Percentiles rank a stretch among this genome's conserved stretches.
These are phyloP conservation scores for Diarsia dahlii DNA, from an alignment of 2,888 invertebrate species.

Conservation along the genomic window DNA sequence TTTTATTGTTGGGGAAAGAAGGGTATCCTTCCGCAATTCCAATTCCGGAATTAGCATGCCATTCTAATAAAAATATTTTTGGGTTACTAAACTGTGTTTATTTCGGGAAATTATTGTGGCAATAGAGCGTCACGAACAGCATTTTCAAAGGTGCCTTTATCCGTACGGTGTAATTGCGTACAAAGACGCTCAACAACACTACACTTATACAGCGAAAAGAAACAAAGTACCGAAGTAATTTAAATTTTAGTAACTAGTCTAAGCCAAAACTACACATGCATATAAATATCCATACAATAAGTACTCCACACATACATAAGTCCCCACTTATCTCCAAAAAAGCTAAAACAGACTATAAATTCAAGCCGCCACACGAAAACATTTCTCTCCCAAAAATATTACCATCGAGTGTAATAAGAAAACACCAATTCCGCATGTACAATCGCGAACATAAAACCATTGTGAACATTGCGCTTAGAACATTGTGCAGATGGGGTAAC, in stretches of 20 bases:
- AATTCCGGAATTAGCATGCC: slow-evolving; percentile 45
- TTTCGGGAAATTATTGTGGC: neutral
- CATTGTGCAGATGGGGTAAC: slow-evolving; percentile 68
- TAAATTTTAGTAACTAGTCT: neutral
- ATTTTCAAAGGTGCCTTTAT: neutral
- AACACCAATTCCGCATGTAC: slow-evolving; percentile 66
- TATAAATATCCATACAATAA: slow-evolving; percentile 4
- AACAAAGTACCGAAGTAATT: neutral
- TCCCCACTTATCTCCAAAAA: slow-evolving; percentile 57
- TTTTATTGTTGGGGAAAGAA: slow-evolving; percentile 19
- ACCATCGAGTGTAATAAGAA: slow-evolving; percentile 65
- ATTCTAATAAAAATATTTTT: slow-evolving; percentile 26
- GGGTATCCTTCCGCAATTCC: slow-evolving; percentile 27
- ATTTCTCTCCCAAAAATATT: slow-evolving; percentile 63
- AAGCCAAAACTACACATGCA: neutral
- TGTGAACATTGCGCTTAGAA: slow-evolving; percentile 65
- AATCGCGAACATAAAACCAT: slow-evolving; percentile 64
- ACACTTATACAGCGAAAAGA: neutral
- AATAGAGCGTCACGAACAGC: neutral
- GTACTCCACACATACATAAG: slow-evolving; percentile 20
- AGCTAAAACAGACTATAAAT: slow-evolving; percentile 51
- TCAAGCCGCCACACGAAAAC: slow-evolving; percentile 45
- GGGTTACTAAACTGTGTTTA: neutral
- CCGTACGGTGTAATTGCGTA: neutral
- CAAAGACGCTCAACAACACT: neutral